A percentile compares a stretch with the other conserved stretches of the same genome.
phyloP scores from a whole-genome alignment of 2,888 invertebrate species.

The Anthrax anthrax region DNA sequence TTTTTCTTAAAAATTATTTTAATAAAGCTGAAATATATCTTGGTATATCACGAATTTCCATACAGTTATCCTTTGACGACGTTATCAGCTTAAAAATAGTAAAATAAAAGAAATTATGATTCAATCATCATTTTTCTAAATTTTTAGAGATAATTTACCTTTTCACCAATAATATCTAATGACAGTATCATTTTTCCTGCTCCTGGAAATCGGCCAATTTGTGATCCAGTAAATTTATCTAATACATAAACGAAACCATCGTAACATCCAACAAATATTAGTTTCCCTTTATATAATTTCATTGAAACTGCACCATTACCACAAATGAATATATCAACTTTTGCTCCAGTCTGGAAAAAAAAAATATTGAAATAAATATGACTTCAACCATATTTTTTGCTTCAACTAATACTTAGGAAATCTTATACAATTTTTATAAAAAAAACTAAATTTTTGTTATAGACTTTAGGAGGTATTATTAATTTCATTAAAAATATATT shows the following conservation, averaged over 20 bases:
- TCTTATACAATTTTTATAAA: not conserved
- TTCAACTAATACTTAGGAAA: too few relatives aligned
- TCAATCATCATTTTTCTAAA: not conserved
- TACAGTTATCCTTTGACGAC: slow-evolving; percentile 50
- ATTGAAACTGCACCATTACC: slow-evolving; percentile 62
- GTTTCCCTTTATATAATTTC: slow-evolving; percentile 45
- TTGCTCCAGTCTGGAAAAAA: slow-evolving; percentile 45
- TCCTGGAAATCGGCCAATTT: slow-evolving; percentile 49
- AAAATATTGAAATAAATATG: too few relatives aligned
- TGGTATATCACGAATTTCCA: slow-evolving; percentile 52
- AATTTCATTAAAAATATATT: too few relatives aligned
- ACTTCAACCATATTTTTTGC: not conserved
- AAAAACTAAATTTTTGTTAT: not conserved
- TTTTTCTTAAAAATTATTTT: not conserved
- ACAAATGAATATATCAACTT: slow-evolving; percentile 43
- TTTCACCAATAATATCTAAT: slow-evolving; percentile 48
- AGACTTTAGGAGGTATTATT: too few relatives aligned
- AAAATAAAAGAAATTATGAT: not conserved
- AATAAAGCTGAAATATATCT: slow-evolving; percentile 15
- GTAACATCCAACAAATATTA: slow-evolving; percentile 59
- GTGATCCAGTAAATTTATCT: slow-evolving; percentile 35
- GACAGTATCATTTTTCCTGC: slow-evolving; percentile 58
- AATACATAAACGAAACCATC: slow-evolving; percentile 65
- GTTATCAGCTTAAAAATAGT: slow-evolving; percentile 46
- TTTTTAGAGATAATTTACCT: slow-evolving; percentile 26